Base-by-base conservation (phyloP, 2,888 invertebrate species). In the Drosophila helvetica region DNA sequence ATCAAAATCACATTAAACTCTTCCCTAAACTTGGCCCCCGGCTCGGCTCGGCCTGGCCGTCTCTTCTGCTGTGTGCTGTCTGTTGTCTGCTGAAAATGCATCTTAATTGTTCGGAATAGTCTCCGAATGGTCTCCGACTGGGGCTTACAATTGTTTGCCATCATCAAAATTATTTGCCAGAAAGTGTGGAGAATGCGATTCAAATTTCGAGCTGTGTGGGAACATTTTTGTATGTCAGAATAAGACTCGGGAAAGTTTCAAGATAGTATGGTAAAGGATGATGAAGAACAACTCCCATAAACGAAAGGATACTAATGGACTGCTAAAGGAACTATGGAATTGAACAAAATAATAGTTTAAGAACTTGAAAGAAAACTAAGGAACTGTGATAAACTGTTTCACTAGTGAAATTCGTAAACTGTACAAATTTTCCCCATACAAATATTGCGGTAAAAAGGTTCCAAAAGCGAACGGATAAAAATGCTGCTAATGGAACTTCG, bases 1-100 rank as follows among this genome's bases (percentile, higher is more conserved):
- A 83, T 87, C 79, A 81, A 83, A 83, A 87, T 64, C 79, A 56
- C 85, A 81, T 87, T 87, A 83, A 74, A 59, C 50, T 45, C 43
- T 52, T 63, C 74, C 63, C 74, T 82, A 68, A 75, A 70, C 76
- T 77, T 69, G 45, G 38, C 2, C 7, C 76, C 75, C 65, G 43
- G 2, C 2, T 2, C 3, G 33, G 33, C 5, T 7, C 1, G 38
- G 15, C 5, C 33, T 4, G 12, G 3, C 3, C 30, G 63, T 65
- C 65, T 54, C 69, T 57, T 52, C 46, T n/a, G n/a, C n/a, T n/a
- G n/a, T n/a, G n/a, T 38, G 51, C 19, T 42, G 62, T 55, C 33
- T 33, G 30, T 74, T 79, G 19, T 6, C 25, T 25, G 27, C 27
- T 80, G 74, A 73, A 86, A 83, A 83, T 72, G 74, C 68, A 73